Conservation (phyloP, 2,113 vertebrate genomes). For the Anhinga rufa region DNA sequence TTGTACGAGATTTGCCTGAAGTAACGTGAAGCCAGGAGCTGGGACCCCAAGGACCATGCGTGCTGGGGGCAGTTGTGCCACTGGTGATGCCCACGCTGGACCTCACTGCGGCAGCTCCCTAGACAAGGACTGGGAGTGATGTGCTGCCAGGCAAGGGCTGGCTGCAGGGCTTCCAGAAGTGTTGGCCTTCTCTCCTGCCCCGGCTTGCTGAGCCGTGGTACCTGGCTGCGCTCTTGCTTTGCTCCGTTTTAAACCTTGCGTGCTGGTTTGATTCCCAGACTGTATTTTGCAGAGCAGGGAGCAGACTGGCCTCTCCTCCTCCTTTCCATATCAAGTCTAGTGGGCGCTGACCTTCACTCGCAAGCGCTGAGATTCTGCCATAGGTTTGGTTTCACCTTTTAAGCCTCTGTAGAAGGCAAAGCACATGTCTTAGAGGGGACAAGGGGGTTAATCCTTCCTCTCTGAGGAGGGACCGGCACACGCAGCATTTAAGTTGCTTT, state of each 20-base stretch:
- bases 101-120: not conserved
- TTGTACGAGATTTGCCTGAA: not conserved
- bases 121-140: not conserved
- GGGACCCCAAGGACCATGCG: accelerated
- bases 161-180: not conserved
- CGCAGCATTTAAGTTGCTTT: not conserved
- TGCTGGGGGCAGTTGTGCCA: not conserved
- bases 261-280: not conserved
- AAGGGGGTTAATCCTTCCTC: not conserved
- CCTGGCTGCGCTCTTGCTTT: not conserved
- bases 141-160: not conserved
- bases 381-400: not conserved
- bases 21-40: not conserved
- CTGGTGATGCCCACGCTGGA: not conserved
- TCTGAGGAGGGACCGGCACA: not conserved
- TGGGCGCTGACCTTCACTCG: accelerated
- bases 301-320: not conserved
- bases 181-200: not conserved
- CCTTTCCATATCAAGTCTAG: not conserved
- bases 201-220: accelerated
- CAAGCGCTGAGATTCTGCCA: not conserved
- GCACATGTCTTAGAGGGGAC: accelerated
- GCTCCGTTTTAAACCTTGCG: not conserved
- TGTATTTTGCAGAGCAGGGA: not conserved
- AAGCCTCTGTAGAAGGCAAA: not conserved